Base-by-base conservation (phyloP, 2,113 vertebrate genomes). In the Blennius ocellaris region DNA sequence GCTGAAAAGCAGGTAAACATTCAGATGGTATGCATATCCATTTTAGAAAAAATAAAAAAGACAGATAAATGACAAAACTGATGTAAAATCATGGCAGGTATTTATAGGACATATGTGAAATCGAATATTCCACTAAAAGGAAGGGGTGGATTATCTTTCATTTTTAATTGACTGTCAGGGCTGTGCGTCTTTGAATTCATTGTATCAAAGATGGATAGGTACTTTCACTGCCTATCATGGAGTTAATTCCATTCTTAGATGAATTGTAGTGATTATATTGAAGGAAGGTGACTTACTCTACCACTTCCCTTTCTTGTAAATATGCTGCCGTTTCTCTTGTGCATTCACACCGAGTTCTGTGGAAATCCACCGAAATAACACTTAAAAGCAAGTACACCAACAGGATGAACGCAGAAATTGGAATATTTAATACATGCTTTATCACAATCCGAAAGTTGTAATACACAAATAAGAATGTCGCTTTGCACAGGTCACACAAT, bases 91-190 rank as follows among this genome's bases (percentile, higher is more conserved):
- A 90, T 87, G 85, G 78, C 83, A 82, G 76, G 89, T 80, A 89
- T 92, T 92, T 92, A 91, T 81, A 43, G 73, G 48, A 68, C 78
- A 93, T 87, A 89, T 89, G 83, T 85, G 81, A 88, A 92, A 91
- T 59, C 73, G 84, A 89, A 91, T 85, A 87, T 89, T 92, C 79
- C 80, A 89, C 90, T 91, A 83, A 83, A 85, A 90, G 82, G 69
- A 76, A 69, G 65, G 60, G 72, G 86, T 75, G 81, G 72, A 87
- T 87, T 93, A 93, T 93, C 83, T 91, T 91, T 94, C 92, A 88
- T 93, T 93, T 94, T 93, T 94, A 94, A 93, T 93, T 94, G 90
- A 92, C 93, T 93, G 92, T 92, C 93, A 92, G 81, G 66, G 82
- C 66, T 86, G 79, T 78, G 89, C 89, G 87, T 91, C 86, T 89